A percentile compares a stretch with the other conserved stretches of the same genome.
These are phyloP conservation scores for Clamator glandarius DNA, from an alignment of 2,797 vertebrate species.

Conservation along the genomic window DNA sequence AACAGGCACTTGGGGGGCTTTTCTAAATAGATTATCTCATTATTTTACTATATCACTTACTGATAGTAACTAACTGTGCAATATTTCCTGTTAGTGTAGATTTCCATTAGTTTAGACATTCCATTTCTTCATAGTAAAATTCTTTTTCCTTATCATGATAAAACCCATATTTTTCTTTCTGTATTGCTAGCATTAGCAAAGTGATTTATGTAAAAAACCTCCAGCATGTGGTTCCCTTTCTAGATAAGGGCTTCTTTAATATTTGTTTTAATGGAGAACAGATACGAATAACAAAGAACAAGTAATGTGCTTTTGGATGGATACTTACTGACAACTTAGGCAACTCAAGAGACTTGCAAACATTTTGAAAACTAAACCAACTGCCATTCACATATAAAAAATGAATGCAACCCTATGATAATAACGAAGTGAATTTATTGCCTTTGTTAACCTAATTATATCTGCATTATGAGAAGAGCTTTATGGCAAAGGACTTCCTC, in stretches of 20 bases:
- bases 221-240: not conserved
- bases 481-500: not conserved
- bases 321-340: conserved; percentile 2
- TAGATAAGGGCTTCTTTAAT: not conserved
- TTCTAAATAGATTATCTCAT: not conserved
- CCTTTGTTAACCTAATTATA: not conserved
- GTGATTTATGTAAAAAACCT: not conserved
- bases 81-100: not conserved
- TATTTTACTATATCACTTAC: not conserved
- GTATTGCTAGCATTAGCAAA: not conserved
- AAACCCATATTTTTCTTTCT: not conserved
- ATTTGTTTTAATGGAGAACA: conserved; percentile 25
- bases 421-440: not conserved
- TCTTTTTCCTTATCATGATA: not conserved
- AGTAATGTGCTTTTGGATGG: not conserved
- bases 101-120: not conserved
- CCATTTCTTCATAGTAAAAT: not conserved
- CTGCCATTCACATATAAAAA: conserved; percentile 40
- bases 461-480: not conserved
- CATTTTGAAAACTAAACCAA: conserved; percentile 38
- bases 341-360: conserved; percentile 54
- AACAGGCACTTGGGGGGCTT: not conserved
- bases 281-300: conserved; percentile 48
- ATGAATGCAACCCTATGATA: not conserved
- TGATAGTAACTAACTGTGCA: not conserved